A percentile compares a stretch with the other conserved stretches of the same genome.
phyloP scores from a whole-genome alignment of 2,113 vertebrate species.

The Caranx melampygus region DNA sequence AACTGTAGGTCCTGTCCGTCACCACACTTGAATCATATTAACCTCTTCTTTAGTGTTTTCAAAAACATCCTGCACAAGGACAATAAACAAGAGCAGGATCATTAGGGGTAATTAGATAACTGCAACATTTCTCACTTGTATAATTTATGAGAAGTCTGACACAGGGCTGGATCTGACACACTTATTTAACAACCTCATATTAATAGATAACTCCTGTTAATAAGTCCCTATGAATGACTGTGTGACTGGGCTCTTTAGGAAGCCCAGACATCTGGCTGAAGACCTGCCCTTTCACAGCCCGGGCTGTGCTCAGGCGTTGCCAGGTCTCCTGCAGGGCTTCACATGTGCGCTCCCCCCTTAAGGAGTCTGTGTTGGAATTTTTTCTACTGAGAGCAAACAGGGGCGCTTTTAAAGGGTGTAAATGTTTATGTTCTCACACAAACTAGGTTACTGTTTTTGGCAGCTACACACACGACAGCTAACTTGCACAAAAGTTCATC shows the following conservation, averaged over 20 bases:
- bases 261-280: conserved; percentile 7
- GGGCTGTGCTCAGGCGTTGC: conserved; percentile 35
- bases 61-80: background rate
- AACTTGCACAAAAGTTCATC: conserved; percentile 48
- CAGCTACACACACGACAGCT: conserved; percentile 17
- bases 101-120: background rate
- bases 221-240: background rate
- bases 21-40: background rate
- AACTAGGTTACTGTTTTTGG: conserved; percentile 51
- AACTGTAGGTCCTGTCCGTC: background rate
- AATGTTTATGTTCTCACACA: conserved; percentile 44
- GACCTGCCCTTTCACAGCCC: conserved; percentile 36
- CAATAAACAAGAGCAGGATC: background rate
- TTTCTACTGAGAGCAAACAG: conserved; percentile 23
- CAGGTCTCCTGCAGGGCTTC: conserved; percentile 43
- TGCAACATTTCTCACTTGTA: background rate
- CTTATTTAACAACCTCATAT: background rate
- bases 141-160: background rate
- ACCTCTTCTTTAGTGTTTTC: background rate
- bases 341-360: conserved; percentile 31
- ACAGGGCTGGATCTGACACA: background rate
- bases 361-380: conserved; percentile 34
- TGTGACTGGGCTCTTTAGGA: background rate
- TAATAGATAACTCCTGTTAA: background rate
- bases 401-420: conserved; percentile 42